Conservation (phyloP, 2,888 invertebrate species). For the Drosophila barbarae region DNA sequence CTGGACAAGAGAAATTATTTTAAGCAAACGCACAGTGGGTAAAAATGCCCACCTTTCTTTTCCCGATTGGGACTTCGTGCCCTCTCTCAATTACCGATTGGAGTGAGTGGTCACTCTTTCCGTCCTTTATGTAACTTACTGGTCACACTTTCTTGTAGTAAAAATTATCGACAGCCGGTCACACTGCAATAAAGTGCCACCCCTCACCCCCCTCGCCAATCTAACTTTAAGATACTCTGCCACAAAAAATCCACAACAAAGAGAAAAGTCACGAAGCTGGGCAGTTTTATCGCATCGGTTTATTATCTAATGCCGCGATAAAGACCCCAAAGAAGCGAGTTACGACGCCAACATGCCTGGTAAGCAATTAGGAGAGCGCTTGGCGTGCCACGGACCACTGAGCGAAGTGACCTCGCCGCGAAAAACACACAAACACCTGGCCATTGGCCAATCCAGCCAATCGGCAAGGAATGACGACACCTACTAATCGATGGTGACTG, state of each 20-base stretch:
- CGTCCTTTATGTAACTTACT: too few species aligned
- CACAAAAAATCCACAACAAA: constrained; percentile 16
- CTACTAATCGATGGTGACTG: constrained; percentile 34
- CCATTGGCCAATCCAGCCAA: constrained; percentile 10
- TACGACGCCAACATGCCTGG: constrained; percentile 57
- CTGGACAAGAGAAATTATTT: background rate
- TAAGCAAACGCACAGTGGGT: background rate
- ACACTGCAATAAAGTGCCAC: too few species aligned
- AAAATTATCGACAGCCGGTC: too few species aligned
- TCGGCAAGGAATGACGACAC: constrained; percentile 36
- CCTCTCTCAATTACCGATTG: too few species aligned
- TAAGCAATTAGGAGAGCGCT: constrained; percentile 48
- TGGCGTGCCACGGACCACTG: constrained; percentile 40
- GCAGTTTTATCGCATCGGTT: constrained; percentile 52
- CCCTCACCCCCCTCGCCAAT: background rate
- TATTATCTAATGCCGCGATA: constrained; percentile 63
- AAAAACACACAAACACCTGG: constrained; percentile 6
- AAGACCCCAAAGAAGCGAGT: constrained; percentile 31
- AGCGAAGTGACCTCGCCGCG: constrained; percentile 31
- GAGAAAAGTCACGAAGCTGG: constrained; percentile 13
- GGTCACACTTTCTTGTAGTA: too few species aligned
- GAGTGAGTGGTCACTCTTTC: too few species aligned
- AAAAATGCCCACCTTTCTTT: background rate
- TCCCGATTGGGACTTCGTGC: too few species aligned
- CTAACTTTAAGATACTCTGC: constrained; percentile 1